These are phyloP conservation scores for Caenorhabditis remanei DNA, from an alignment of 1,140 invertebrate species.

Conservation along the genomic window DNA sequence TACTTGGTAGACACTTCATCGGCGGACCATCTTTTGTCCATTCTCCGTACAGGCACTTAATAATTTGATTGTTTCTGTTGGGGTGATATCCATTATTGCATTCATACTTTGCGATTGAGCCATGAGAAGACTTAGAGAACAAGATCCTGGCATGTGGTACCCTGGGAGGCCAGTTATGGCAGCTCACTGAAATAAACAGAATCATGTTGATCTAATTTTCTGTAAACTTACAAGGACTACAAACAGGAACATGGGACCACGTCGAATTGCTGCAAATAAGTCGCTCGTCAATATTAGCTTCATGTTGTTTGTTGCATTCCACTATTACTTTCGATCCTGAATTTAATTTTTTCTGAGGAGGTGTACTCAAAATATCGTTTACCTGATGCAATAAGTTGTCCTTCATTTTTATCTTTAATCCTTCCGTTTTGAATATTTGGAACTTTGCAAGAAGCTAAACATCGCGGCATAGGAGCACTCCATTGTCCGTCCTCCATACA, in stretches of 20 bases:
- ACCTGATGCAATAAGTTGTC: slow-evolving; percentile 59
- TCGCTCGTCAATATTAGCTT: slow-evolving; percentile 88
- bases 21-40: slow-evolving; percentile 87
- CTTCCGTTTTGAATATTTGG: slow-evolving; percentile 81
- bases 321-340: slow-evolving; percentile 86
- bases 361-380: slow-evolving; percentile 11
- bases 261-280: slow-evolving; percentile 92
- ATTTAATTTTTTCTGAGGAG: slow-evolving; percentile 50
- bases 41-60: slow-evolving; percentile 89
- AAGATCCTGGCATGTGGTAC: slow-evolving; percentile 94
- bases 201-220: slow-evolving; percentile 38
- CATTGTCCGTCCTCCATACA: slow-evolving; percentile 90
- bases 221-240: slow-evolving; percentile 84
- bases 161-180: slow-evolving; percentile 88
- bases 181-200: slow-evolving; percentile 81
- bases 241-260: slow-evolving; percentile 92
- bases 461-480: slow-evolving; percentile 91
- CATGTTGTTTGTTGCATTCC: slow-evolving; percentile 84
- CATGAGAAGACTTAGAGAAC: slow-evolving; percentile 93
- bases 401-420: slow-evolving; percentile 53
- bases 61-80: slow-evolving; percentile 85
- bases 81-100: slow-evolving; percentile 91
- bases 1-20: slow-evolving; percentile 75
- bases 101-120: slow-evolving; percentile 90
- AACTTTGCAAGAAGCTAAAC: slow-evolving; percentile 78